Base-by-base conservation (phyloP, 2,888 invertebrate species). In the Caenorhabditis sp. region DNA sequence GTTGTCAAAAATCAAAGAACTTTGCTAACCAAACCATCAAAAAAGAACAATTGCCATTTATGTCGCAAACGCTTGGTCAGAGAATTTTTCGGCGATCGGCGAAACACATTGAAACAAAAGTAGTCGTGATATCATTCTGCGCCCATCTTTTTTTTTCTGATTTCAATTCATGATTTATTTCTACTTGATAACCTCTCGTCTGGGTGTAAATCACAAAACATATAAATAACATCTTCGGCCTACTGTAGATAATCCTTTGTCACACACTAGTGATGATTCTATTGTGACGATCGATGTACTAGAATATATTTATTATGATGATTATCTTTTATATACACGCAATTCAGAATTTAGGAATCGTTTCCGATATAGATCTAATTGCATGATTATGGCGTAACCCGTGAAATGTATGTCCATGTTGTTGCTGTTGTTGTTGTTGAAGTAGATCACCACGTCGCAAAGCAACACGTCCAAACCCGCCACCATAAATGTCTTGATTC, bases 381-480 rank as follows among this genome's bases (percentile, higher is more conserved):
- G 21, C 21, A 21, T 4, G 5, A 50, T 51, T n/a, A 51, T 51
- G 23, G 1, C 23, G 19, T n/a, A 19, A 23, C 19, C 51, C 23
- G 21, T 19, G 21, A 51, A 23, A 4, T 51, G 51, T 23, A 19
- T 19, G 12, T 12, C 17, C 17, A 43, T 43, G 12, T 17, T 43
- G 12, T 12, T 12, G 36, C 5, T 5, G 6, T 36, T 36, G 50
- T 17, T 53, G n/a, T 26, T 75, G 37, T 12, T 55, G 61, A 24
- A 63, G 31, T 50, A 81, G 50, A 65, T 81, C 81, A 24, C 67
- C 71, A 58, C 76, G 74, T 36, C 76, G 64, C 37, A 81, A 51
- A 58, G 77, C 69, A 23, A 81, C 81, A 26, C 78, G 58, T 54
- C 81, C 81, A 54, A 77, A 81, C 53, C 76, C 81, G 12, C 81